Conservation (phyloP, 1,140 invertebrate genomes). For the Trichonephila clavipes region DNA sequence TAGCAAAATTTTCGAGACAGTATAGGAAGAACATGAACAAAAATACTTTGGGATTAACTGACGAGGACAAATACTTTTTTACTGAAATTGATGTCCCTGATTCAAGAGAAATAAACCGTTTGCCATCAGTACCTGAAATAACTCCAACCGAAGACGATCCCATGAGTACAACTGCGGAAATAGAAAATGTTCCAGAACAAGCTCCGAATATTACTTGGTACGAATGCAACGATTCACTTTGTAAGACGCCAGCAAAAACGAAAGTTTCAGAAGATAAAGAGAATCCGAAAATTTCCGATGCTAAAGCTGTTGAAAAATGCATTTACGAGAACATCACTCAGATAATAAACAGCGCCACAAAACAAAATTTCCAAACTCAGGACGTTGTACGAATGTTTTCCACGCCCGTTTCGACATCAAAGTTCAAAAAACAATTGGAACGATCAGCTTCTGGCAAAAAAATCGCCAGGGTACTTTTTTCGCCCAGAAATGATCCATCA, state of each 20-base stretch:
- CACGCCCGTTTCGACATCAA: slow-evolving; percentile 34
- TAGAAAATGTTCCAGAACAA: neutral
- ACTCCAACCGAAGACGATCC: neutral
- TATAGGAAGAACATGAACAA: neutral
- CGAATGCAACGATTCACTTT: slow-evolving; percentile 63
- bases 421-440: neutral
- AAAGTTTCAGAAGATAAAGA: neutral
- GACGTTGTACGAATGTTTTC: slow-evolving; percentile 64
- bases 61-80: slow-evolving; percentile 57
- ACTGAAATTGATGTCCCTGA: neutral
- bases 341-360: slow-evolving; percentile 69
- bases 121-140: slow-evolving; percentile 24
- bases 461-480: slow-evolving; percentile 28
- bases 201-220: slow-evolving; percentile 43
- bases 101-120: neutral
- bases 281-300: neutral
- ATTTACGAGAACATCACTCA: slow-evolving; percentile 74
- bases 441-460: neutral
- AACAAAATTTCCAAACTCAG: slow-evolving; percentile 39
- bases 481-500: neutral
- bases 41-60: neutral
- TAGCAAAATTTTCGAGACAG: neutral
- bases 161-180: neutral
- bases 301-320: neutral
- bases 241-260: slow-evolving; percentile 3